Evolutionary conservation across 2,888 invertebrate genomes (phyloP).

Genomic region (Coenonympha glycerion): DNA sequence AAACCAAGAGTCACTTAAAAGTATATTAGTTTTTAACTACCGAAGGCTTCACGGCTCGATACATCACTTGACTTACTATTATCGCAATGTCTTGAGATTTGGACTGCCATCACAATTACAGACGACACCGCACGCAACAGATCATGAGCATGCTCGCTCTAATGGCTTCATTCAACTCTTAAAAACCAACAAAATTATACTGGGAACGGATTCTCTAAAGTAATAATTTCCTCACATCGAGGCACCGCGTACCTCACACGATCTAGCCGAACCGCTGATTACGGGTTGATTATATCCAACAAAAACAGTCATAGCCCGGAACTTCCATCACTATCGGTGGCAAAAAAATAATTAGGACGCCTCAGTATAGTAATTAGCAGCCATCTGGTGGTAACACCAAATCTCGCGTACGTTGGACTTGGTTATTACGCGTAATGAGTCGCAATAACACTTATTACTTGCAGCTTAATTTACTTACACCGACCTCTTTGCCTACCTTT

Average conservation of each 20-base stretch:
- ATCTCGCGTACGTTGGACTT: slow-evolving; percentile 54
- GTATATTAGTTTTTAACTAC: slow-evolving; percentile 1
- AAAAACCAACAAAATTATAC: slow-evolving; percentile 48
- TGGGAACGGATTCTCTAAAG: slow-evolving; percentile 52
- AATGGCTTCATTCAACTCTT: slow-evolving; percentile 68
- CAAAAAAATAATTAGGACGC: slow-evolving; percentile 72
- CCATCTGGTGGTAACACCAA: slow-evolving; percentile 67
- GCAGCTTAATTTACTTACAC: background rate
- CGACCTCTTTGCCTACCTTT: background rate
- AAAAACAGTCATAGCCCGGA: slow-evolving; percentile 73
- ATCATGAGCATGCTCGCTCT: slow-evolving; percentile 61
- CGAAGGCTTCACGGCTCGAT: slow-evolving; percentile 7
- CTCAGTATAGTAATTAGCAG: slow-evolving; percentile 74
- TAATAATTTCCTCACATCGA: slow-evolving; percentile 61
- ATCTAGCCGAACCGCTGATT: slow-evolving; percentile 67
- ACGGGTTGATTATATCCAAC: slow-evolving; percentile 69
- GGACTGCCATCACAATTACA: slow-evolving; percentile 61
- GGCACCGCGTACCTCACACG: slow-evolving; percentile 58
- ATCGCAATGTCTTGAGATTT: slow-evolving; percentile 47
- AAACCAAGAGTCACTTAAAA: background rate
- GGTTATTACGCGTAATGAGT: slow-evolving; percentile 29
- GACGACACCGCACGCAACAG: slow-evolving; percentile 57
- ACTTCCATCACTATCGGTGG: slow-evolving; percentile 66
- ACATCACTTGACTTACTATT: slow-evolving; percentile 16
- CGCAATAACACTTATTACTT: slow-evolving; percentile 3